Base-by-base conservation (phyloP, 2,113 vertebrate species). In the Mellivora capensis region DNA sequence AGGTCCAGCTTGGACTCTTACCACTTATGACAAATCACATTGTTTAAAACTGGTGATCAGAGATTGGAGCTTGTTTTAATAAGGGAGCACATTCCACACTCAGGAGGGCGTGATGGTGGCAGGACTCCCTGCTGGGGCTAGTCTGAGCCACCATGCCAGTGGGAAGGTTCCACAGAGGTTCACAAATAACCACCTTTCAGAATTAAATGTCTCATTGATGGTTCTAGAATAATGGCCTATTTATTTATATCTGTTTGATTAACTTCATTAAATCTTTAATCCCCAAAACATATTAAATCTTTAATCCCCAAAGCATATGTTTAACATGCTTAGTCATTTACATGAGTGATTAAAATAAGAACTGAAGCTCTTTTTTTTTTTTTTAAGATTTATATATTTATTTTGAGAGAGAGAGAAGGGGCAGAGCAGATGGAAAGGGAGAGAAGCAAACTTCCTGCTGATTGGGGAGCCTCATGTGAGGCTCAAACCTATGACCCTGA, bases 221-320 rank as follows among this genome's bases (percentile, higher is more conserved):
- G 17, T 62, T 80, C 57, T 49, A 64, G 47, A 82, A 90, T 54
- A 81, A n/a, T 0, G 20, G 80, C 34, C 12, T 57, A 42, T 54
- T 96, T 94, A 83, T 76, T 95, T 94, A 71, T 88, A 67, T 39
- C 23, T 81, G 69, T 92, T 94, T 72, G 69, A 77, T 79, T 94
- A 84, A 67, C 87, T 97, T 90, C 57, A 37, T 49, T 39, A 80
- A 77, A n/a, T 4, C 23, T 74, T 90, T 83, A 82, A n/a, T 52
- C 27, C 67, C 79, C 69, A 94, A 92, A 69, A 10, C 4, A 1
- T 62, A 83, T 49, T 39, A 80, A 77, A n/a, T 4, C 23, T 74
- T 90, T 83, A 82, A n/a, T 52, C 27, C 67, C 79, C 69, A 94
- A 92, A 69, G 13, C 4, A 1, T 77, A 57, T 67, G 37, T 69